A percentile compares a stretch with the other conserved stretches of the same genome.
phyloP scores from a whole-genome alignment of 2,113 vertebrate species.

The Chloebia gouldiae region DNA sequence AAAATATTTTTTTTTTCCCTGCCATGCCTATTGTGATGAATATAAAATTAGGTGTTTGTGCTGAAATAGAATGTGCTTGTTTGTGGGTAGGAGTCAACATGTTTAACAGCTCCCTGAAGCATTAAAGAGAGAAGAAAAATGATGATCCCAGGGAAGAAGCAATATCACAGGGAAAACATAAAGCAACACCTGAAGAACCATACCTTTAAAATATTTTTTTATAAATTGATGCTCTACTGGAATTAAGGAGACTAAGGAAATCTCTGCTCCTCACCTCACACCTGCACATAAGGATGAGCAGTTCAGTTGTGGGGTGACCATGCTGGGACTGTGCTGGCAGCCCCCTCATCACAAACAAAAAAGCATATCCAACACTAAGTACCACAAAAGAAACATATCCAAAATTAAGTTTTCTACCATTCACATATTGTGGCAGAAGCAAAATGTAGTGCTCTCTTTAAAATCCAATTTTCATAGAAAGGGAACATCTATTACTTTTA shows the following conservation, averaged over 20 bases:
- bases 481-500: neutral
- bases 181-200: neutral
- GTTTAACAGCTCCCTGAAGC: neutral
- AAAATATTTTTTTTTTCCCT: neutral
- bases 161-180: neutral
- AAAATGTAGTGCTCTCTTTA: neutral
- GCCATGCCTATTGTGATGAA: neutral
- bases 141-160: neutral
- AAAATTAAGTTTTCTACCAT: neutral
- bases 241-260: neutral
- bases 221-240: neutral
- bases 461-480: neutral
- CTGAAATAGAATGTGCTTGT: neutral
- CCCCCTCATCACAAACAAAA: neutral
- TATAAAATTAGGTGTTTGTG: neutral
- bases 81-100: neutral
- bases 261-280: rapidly evolving
- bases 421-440: neutral
- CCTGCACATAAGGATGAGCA: neutral
- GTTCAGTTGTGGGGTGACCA: neutral
- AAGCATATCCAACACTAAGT: neutral
- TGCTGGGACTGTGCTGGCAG: neutral
- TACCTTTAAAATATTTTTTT: neutral
- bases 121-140: neutral
- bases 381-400: neutral